Conservation (phyloP, 2,113 vertebrate genomes). For the Plectropomus leopardus region DNA sequence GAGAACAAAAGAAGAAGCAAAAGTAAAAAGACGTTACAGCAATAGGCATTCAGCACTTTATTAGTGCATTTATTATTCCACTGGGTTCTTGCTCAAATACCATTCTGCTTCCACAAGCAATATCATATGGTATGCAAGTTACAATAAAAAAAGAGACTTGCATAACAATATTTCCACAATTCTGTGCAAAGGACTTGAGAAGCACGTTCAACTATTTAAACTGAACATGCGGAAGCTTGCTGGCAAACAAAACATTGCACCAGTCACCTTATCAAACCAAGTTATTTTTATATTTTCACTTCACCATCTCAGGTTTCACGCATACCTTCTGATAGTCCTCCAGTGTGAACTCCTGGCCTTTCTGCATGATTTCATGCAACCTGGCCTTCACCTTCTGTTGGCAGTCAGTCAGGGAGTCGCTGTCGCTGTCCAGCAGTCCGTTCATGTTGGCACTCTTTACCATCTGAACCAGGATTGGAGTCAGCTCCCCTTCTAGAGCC, state of each 20-base stretch:
- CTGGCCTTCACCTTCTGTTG: slow-evolving; percentile 95
- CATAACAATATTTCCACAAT: slow-evolving; percentile 4
- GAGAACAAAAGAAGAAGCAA: not conserved
- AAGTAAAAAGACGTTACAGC: too few species aligned
- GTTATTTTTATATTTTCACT: not conserved
- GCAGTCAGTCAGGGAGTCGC: slow-evolving; percentile 96
- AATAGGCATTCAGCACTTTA: too few species aligned
- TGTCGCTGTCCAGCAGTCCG: slow-evolving; percentile 95
- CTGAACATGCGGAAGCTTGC: not conserved
- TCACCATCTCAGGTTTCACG: not conserved
- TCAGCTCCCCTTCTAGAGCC: slow-evolving; percentile 96
- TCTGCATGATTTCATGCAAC: slow-evolving; percentile 96
- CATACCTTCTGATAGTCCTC: slow-evolving; percentile 93
- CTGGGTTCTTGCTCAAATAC: not conserved
- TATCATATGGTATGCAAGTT: too few species aligned
- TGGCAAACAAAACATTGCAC: slow-evolving; percentile 7
- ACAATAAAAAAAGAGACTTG: not conserved
- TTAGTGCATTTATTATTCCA: too few species aligned
- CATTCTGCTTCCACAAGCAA: not conserved
- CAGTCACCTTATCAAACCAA: slow-evolving; percentile 7
- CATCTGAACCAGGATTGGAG: slow-evolving; percentile 98
- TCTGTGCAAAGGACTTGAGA: not conserved
- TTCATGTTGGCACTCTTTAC: slow-evolving; percentile 99
- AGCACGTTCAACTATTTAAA: slow-evolving; percentile 23
- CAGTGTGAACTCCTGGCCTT: slow-evolving; percentile 87